Conservation (phyloP, 2,888 invertebrate species). For the Sinhomidia bicolor region DNA sequence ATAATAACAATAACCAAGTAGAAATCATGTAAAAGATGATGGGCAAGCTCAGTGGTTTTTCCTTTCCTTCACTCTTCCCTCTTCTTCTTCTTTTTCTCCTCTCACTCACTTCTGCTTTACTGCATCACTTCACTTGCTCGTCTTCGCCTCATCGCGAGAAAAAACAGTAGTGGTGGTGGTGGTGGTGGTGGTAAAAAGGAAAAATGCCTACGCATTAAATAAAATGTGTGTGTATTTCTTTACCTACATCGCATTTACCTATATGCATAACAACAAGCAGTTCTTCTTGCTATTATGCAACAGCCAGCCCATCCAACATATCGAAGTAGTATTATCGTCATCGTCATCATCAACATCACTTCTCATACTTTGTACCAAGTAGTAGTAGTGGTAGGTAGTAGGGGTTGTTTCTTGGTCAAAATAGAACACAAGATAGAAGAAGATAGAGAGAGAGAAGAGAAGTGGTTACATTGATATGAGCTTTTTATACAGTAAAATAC, state of each 20-base stretch:
- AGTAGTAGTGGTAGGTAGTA: background rate
- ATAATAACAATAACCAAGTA: background rate
- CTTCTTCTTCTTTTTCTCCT: constrained; percentile 34
- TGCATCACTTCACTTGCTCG: constrained; percentile 38
- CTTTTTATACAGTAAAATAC: too few species aligned
- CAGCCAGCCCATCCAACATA: constrained; percentile 35
- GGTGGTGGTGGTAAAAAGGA: background rate
- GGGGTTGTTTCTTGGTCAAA: background rate
- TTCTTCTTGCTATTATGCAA: constrained; percentile 6
- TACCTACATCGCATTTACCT: background rate
- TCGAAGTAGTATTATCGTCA: too few species aligned
- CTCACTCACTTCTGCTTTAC: background rate
- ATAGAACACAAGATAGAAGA: too few species aligned
- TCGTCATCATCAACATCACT: constrained; percentile 12
- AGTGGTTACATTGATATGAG: too few species aligned
- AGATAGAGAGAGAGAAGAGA: too few species aligned
- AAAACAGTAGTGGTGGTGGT: background rate
- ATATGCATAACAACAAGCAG: background rate
- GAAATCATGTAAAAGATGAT: constrained; percentile 71
- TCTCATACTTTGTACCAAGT: background rate
- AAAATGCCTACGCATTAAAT: constrained; percentile 21
- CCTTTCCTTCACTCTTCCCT: constrained; percentile 53
- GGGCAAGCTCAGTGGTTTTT: constrained; percentile 71
- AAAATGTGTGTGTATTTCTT: background rate
- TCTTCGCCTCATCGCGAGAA: too few species aligned